These are phyloP conservation scores for Melanerpes aurifrons DNA, from an alignment of 2,113 vertebrate species.

Conservation along the genomic window DNA sequence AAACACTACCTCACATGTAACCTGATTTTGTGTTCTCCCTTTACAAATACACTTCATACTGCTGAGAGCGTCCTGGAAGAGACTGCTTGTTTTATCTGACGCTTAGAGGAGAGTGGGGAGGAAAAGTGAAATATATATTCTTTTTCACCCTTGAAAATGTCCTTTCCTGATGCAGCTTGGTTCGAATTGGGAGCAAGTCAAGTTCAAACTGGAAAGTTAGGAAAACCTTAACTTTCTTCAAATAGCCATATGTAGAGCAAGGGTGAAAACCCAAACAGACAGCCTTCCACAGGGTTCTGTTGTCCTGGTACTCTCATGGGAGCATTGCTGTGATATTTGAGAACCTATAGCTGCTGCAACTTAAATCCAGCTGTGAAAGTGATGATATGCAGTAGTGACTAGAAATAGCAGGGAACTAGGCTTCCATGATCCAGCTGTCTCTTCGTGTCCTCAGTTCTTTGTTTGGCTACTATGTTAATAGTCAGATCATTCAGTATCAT, in stretches of 20 bases:
- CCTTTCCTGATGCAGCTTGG: neutral
- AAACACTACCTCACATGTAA: neutral
- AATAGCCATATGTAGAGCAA: neutral
- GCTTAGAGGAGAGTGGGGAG: neutral
- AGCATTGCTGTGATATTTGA: neutral
- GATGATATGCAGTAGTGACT: neutral
- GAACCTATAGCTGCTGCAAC: neutral
- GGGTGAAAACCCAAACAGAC: neutral
- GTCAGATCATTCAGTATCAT: neutral
- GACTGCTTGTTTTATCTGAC: neutral
- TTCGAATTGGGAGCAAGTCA: neutral
- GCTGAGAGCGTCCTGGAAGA: neutral
- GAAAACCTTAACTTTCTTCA: neutral
- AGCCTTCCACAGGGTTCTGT: neutral
- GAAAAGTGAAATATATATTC: neutral
- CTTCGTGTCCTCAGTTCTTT: neutral
- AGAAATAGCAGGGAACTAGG: neutral
- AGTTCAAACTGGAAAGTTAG: neutral
- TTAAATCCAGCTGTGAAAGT: slow-evolving; percentile 17
- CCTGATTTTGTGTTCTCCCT: neutral
- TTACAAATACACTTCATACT: neutral
- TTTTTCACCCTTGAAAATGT: neutral
- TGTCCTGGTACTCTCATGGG: neutral
- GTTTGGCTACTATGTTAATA: neutral
- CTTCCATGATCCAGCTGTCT: neutral